Conservation (phyloP, 1,140 invertebrate species). For the Papilio glaucus region DNA sequence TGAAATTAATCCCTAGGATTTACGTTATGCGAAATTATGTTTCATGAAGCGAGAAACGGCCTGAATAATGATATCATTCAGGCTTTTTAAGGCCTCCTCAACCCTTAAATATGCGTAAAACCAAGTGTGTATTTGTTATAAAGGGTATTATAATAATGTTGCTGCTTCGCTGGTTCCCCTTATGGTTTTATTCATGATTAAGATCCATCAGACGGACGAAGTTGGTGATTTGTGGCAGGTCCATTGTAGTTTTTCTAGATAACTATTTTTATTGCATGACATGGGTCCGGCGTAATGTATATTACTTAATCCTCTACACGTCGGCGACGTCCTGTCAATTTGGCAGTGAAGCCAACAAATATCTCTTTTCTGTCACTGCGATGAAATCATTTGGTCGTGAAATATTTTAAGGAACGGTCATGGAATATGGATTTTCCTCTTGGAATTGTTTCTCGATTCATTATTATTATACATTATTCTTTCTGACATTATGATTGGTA, state of each 20-base stretch:
- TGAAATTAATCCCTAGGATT: conserved; percentile 10
- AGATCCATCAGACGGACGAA: background rate
- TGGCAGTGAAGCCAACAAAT: conserved; percentile 68
- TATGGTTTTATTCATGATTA: conserved; percentile 28
- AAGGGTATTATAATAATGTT: conserved; percentile 33
- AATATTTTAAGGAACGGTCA: conserved; percentile 4
- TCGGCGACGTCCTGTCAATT: conserved; percentile 72
- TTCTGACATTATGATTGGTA: conserved; percentile 1
- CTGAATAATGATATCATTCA: conserved; percentile 16
- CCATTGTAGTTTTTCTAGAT: conserved; percentile 60
- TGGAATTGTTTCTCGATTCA: conserved; percentile 12
- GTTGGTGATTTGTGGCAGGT: conserved; percentile 48
- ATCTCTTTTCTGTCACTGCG: conserved; percentile 65
- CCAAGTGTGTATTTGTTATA: conserved; percentile 32
- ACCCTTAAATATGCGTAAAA: conserved; percentile 32
- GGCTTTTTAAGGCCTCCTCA: conserved; percentile 27
- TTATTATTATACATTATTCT: conserved; percentile 16
- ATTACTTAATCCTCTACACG: conserved; percentile 48
- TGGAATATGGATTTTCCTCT: conserved; percentile 15
- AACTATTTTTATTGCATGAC: conserved; percentile 65
- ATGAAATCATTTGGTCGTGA: conserved; percentile 54
- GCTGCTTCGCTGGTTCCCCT: conserved; percentile 13
- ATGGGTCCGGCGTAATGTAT: conserved; percentile 69
- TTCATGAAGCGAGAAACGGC: conserved; percentile 26
- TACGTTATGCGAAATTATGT: conserved; percentile 19